Evolutionary conservation across 1,140 invertebrate genomes (phyloP).

Genomic region (Drosophila orosa): DNA sequence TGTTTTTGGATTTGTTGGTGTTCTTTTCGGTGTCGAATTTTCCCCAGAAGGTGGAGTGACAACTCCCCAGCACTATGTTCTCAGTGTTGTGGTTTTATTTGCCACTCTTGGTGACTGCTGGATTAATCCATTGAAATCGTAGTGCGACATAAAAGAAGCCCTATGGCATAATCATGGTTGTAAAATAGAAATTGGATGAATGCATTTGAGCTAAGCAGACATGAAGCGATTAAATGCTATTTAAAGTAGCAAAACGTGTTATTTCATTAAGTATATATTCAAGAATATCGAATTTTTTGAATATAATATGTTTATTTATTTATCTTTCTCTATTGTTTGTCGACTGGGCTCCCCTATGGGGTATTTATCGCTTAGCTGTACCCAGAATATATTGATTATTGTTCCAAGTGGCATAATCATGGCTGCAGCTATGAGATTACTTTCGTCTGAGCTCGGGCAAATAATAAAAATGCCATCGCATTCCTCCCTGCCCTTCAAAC

Average conservation of each 20-base stretch:
- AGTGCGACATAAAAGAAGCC: slow-evolving; percentile 14
- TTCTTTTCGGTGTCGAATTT: slow-evolving; percentile 11
- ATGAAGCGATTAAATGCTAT: neutral
- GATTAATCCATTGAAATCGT: slow-evolving; percentile 26
- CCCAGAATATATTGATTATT: slow-evolving; percentile 35
- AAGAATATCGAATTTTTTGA: neutral
- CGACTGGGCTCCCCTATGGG: neutral
- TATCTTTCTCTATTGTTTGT: neutral
- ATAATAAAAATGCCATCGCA: slow-evolving; percentile 10
- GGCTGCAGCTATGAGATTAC: slow-evolving; percentile 38
- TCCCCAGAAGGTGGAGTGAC: neutral
- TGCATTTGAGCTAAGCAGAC: slow-evolving; percentile 7
- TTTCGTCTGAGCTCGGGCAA: slow-evolving; percentile 25
- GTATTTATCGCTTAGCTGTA: neutral
- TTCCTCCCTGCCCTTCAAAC: slow-evolving; percentile 4
- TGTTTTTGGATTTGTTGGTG: neutral
- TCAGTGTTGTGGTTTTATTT: slow-evolving; percentile 14
- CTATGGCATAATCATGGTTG: slow-evolving; percentile 15
- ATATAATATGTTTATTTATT: neutral
- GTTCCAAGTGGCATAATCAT: slow-evolving; percentile 34
- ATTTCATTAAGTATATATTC: neutral
- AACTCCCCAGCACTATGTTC: slow-evolving; percentile 3
- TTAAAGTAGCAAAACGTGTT: neutral
- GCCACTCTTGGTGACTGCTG: neutral
- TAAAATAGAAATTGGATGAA: slow-evolving; percentile 23